Conservation (phyloP, 1,140 invertebrate genomes). For the Bombus superbus region DNA sequence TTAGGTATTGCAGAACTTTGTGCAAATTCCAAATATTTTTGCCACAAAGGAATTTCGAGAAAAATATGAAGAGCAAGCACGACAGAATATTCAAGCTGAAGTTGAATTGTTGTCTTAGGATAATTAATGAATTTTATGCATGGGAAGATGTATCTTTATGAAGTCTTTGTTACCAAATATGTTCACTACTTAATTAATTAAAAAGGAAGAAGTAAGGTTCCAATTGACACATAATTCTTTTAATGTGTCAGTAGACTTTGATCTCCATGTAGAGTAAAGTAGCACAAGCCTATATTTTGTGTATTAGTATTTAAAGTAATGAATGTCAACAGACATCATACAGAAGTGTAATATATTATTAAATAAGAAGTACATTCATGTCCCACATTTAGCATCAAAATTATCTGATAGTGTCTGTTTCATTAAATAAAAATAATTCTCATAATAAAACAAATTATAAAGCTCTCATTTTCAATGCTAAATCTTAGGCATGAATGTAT, state of each 20-base stretch:
- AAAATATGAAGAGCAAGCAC: slow-evolving; percentile 84
- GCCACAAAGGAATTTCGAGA: slow-evolving; percentile 85
- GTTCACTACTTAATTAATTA: slow-evolving; percentile 24
- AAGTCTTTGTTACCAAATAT: slow-evolving; percentile 30
- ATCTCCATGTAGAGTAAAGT: slow-evolving; percentile 34
- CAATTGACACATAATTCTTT: slow-evolving; percentile 11
- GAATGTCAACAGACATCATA: neutral
- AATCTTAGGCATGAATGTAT: slow-evolving; percentile 25
- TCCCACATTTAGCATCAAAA: slow-evolving; percentile 16
- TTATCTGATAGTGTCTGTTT: neutral
- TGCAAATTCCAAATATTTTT: slow-evolving; percentile 87
- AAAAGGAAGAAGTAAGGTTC: neutral
- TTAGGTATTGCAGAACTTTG: slow-evolving; percentile 85
- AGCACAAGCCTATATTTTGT: slow-evolving; percentile 50
- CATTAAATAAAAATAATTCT: neutral
- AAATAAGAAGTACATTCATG: slow-evolving; percentile 6
- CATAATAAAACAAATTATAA: neutral
- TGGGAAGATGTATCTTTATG: slow-evolving; percentile 20
- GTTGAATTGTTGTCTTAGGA: slow-evolving; percentile 81
- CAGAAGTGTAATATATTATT: slow-evolving; percentile 22
- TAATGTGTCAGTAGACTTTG: slow-evolving; percentile 21
- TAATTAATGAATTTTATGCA: slow-evolving; percentile 24
- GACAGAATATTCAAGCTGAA: slow-evolving; percentile 85
- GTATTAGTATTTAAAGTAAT: slow-evolving; percentile 34
- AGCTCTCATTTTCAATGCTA: neutral